A percentile compares a stretch with the other conserved stretches of the same genome.
These are phyloP conservation scores for Trichogramma pretiosum DNA, from an alignment of 1,140 invertebrate genomes.

Conservation along the genomic window DNA sequence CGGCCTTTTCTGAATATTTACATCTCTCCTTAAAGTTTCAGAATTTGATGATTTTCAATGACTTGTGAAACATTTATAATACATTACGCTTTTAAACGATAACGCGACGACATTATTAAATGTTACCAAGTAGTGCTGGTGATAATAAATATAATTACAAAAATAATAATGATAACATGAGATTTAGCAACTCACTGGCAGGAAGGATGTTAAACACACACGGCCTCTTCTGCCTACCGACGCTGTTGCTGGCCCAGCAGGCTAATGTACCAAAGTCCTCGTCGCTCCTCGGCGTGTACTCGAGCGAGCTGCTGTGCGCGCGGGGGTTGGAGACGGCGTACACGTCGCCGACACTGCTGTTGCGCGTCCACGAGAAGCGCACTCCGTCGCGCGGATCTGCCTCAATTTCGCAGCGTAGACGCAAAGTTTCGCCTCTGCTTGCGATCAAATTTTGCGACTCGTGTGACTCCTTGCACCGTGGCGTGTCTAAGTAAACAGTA, in stretches of 20 bases:
- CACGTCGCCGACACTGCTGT: slow-evolving; percentile 59
- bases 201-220: slow-evolving; percentile 74
- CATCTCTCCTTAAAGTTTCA: too few relatives aligned
- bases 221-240: slow-evolving; percentile 69
- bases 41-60: too few relatives aligned
- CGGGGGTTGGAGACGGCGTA: slow-evolving; percentile 47
- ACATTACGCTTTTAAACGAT: too few relatives aligned
- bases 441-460: slow-evolving; percentile 52
- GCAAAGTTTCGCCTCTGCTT: slow-evolving; percentile 52
- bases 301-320: slow-evolving; percentile 57
- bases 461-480: slow-evolving; percentile 51
- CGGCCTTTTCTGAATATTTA: too few relatives aligned
- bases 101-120: too few relatives aligned
- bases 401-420: slow-evolving; percentile 70
- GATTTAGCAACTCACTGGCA: slow-evolving; percentile 71
- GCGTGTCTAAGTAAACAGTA: slow-evolving; percentile 46
- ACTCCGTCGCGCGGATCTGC: slow-evolving; percentile 60
- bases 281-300: slow-evolving; percentile 53
- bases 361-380: slow-evolving; percentile 72
- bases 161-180: too few relatives aligned
- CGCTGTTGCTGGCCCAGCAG: slow-evolving; percentile 77
- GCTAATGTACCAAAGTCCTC: slow-evolving; percentile 72
- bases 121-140: too few relatives aligned
- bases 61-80: too few relatives aligned
- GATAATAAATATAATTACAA: too few relatives aligned